Conservation (phyloP, 2,113 vertebrate species). For the Girardinichthys multiradiatus region DNA sequence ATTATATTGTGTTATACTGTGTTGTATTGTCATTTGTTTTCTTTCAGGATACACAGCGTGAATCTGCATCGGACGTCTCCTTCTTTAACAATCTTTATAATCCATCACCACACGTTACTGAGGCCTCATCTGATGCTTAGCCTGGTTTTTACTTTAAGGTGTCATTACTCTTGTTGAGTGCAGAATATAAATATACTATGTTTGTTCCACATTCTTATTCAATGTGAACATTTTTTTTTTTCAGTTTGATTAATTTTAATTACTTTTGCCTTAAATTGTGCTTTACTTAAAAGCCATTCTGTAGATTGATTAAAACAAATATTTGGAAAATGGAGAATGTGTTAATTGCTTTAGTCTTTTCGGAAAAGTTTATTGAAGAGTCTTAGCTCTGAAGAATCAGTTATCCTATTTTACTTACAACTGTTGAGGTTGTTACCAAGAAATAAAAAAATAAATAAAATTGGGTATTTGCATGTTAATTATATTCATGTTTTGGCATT, state of each 20-base stretch:
- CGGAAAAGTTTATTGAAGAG: neutral
- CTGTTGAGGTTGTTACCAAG: too few species aligned
- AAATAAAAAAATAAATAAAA: too few species aligned
- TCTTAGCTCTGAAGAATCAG: neutral
- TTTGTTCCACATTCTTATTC: neutral
- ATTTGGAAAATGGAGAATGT: neutral
- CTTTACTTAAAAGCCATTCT: neutral
- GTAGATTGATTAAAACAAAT: too few species aligned
- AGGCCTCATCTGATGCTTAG: constrained; percentile 35
- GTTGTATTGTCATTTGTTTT: constrained; percentile 5
- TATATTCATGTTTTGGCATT: too few species aligned
- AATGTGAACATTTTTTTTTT: constrained; percentile 6
- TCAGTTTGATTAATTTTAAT: too few species aligned
- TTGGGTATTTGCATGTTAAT: too few species aligned
- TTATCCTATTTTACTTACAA: neutral
- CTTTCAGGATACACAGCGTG: constrained; percentile 50
- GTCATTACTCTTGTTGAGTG: constrained; percentile 1
- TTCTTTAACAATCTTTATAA: constrained; percentile 58
- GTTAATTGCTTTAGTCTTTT: neutral
- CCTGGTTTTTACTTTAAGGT: neutral
- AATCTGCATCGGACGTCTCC: constrained; percentile 28
- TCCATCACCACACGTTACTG: accelerated
- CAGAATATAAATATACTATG: neutral
- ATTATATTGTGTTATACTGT: too few species aligned
- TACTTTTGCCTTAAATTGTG: neutral